Evolutionary conservation across 2,888 invertebrate genomes (phyloP).

Genomic region (Cataglyphis altisquamis): DNA sequence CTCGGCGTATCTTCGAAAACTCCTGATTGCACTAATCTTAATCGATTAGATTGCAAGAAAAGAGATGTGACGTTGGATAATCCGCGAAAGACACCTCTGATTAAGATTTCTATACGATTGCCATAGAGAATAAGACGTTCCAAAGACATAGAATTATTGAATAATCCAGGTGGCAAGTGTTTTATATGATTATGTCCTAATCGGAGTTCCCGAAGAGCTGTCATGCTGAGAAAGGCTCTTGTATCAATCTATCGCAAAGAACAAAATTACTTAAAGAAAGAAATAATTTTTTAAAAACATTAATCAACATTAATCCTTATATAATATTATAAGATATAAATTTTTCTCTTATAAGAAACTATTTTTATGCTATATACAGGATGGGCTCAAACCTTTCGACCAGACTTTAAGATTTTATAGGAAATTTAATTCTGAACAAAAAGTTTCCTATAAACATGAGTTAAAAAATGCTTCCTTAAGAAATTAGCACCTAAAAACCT

Average conservation of each 20-base stretch:
- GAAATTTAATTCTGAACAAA: too few species aligned
- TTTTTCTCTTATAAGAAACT: background rate
- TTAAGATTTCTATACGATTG: slow-evolving; percentile 90
- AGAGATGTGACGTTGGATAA: slow-evolving; percentile 90
- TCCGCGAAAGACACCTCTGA: slow-evolving; percentile 89
- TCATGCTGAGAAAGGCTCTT: slow-evolving; percentile 76
- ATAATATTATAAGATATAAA: slow-evolving; percentile 5
- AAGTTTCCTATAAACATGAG: too few species aligned
- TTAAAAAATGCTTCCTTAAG: too few species aligned
- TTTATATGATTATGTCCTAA: slow-evolving; percentile 90
- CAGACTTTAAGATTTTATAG: too few species aligned
- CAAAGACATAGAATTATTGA: slow-evolving; percentile 88
- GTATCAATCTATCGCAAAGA: slow-evolving; percentile 77
- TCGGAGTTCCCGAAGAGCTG: slow-evolving; percentile 89
- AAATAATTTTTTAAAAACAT: background rate
- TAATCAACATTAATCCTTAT: background rate
- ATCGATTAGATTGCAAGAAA: slow-evolving; percentile 91
- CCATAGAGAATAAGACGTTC: slow-evolving; percentile 91
- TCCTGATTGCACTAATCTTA: slow-evolving; percentile 89
- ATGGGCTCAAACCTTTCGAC: too few species aligned
- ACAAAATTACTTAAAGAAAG: background rate
- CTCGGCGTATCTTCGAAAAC: slow-evolving; percentile 89
- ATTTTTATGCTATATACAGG: background rate
- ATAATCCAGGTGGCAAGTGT: slow-evolving; percentile 88
- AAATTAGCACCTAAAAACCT: too few species aligned